phyloP scores from a whole-genome alignment of 1,140 invertebrate species.

The Lysiphlebus fabarum region DNA sequence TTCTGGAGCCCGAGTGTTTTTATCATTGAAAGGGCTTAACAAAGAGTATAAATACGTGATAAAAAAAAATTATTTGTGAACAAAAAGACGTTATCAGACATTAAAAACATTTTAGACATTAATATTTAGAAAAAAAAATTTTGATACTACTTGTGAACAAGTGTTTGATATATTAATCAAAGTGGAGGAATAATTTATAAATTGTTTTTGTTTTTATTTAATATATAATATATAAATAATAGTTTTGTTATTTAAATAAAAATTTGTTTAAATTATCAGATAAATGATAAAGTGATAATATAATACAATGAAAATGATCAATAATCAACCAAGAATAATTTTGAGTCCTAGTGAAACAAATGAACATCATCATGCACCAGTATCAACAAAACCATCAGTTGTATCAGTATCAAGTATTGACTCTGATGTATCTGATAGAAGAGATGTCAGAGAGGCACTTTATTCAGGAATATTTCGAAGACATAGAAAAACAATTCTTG shows the following conservation, averaged over 20 bases:
- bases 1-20: no score
- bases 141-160: neutral
- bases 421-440: conserved; percentile 66
- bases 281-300: neutral
- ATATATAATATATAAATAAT: neutral
- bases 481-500: conserved; percentile 74
- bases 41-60: no score
- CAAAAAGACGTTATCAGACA: no score
- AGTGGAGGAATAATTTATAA: neutral
- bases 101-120: no score
- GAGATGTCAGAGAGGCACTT: conserved; percentile 70
- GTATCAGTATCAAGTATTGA: conserved; percentile 52
- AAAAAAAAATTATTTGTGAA: no score
- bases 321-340: conserved; percentile 49
- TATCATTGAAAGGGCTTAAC: no score
- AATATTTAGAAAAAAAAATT: no score
- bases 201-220: no score
- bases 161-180: neutral
- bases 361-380: conserved; percentile 37
- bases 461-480: conserved; percentile 79
- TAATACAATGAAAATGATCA: conserved; percentile 42
- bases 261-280: neutral
- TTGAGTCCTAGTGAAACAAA: conserved; percentile 40
- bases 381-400: conserved; percentile 49
- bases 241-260: neutral